Evolutionary conservation across 2,113 vertebrate species (phyloP), one percentile per base, ranked within the genome.

Genomic region (Ammodytes dubius): DNA sequence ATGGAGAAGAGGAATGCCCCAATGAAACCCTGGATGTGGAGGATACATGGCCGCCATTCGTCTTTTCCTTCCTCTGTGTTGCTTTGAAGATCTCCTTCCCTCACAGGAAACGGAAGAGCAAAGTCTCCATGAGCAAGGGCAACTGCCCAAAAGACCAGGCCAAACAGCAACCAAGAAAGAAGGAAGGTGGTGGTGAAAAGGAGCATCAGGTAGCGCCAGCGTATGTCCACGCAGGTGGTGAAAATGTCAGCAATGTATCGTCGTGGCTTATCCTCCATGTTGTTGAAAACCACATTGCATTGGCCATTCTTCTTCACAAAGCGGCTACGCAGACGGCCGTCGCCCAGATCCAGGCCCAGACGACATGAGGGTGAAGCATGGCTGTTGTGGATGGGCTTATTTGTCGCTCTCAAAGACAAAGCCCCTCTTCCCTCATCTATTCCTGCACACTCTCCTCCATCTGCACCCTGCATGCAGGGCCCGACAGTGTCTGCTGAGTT

Each of bases 241-340:
- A 99, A 99, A 90, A 99, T 98, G 83, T 98, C 97, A 0, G 97
- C 97, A 94, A 98, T 95, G 94, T 99, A 99, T 79, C 97, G 96
- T 70, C 96, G 95, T 0, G 96, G 96, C 84, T 99, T 99, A 92
- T 97, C 97, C 92, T 97, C 97, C 92, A 99, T 95, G 93, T 99
- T 99, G 92, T 96, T 96, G 83, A 98, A 99, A 73, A 97, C 97
- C 11, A 99, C 97, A 0, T 99, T 99, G 93, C 98, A 99, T 77
- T 99, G 98, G 56, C 98, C 97, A 0, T 97, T 99, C 94, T 99
- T 99, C 93, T 97, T 99, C 73, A 99, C 98, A 1, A 99, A 99
- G 72, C 97, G 97, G 86, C 97, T 98, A 80, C 97, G 96, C 71
- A 96, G 95, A 82, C 95, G 97, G 87, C 96, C 89, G 17, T 93